Evolutionary conservation across 2,888 invertebrate species (phyloP).

Genomic region (Arrhopalites spinosus): DNA sequence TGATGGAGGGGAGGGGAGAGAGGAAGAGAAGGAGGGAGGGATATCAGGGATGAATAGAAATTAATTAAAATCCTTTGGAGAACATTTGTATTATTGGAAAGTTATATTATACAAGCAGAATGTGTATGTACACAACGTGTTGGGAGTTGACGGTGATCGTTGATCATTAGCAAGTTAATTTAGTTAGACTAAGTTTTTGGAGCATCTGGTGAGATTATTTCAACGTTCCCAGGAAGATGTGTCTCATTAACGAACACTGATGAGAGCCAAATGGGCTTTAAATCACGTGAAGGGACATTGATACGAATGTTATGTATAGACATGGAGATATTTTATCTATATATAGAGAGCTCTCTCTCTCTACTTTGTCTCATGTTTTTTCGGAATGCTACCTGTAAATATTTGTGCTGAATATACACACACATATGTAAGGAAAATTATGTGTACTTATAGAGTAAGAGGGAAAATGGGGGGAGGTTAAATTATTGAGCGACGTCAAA

Average conservation of each 20-base stretch:
- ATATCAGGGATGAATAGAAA: neutral
- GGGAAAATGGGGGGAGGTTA: neutral
- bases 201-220: constrained; percentile 15
- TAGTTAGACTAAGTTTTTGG: neutral
- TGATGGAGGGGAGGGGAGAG: neutral
- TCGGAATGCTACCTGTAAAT: neutral
- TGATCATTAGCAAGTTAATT: constrained; percentile 36
- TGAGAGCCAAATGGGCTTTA: constrained; percentile 38
- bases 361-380: neutral
- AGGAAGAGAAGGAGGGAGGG: neutral
- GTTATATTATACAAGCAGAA: too few relatives aligned
- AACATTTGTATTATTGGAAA: too few relatives aligned
- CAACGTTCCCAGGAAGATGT: constrained; percentile 24
- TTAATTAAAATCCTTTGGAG: too few relatives aligned
- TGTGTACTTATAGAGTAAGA: neutral
- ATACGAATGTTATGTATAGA: neutral
- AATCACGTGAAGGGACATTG: constrained; percentile 25
- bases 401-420: neutral
- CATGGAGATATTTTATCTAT: neutral
- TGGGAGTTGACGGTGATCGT: constrained; percentile 16
- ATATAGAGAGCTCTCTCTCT: neutral
- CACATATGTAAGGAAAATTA: too few relatives aligned
- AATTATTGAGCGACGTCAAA: neutral
- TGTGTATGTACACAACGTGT: neutral
- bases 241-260: constrained; percentile 34